phyloP scores from a whole-genome alignment of 1,140 invertebrate genomes.

The Meteorus sp. region DNA sequence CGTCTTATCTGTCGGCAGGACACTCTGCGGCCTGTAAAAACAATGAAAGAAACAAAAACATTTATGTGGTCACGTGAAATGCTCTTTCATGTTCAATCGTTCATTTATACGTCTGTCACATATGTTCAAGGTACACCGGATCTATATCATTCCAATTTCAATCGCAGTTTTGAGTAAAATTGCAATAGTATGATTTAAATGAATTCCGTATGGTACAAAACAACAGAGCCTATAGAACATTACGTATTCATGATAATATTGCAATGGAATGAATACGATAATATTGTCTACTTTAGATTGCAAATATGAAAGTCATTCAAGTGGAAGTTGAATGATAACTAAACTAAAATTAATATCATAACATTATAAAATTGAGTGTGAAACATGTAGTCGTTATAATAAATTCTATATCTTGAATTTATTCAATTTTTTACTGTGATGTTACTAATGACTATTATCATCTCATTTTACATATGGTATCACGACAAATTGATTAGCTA shows the following conservation, averaged over 20 bases:
- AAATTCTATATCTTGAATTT: no score
- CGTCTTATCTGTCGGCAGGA: not conserved
- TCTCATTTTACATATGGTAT: not conserved
- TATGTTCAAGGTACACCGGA: no score
- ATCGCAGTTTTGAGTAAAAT: no score
- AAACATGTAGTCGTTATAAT: no score
- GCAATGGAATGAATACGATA: not conserved
- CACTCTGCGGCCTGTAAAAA: slow-evolving; percentile 15
- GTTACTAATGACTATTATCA: not conserved
- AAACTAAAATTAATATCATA: not conserved
- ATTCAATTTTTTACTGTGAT: no score
- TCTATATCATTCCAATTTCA: no score
- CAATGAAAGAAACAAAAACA: no score
- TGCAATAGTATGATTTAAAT: no score
- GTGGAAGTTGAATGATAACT: slow-evolving; percentile 14
- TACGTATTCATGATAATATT: not conserved
- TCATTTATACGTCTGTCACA: no score
- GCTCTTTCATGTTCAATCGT: no score
- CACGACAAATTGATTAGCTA: no score
- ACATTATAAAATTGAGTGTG: not conserved
- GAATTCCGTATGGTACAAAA: not conserved
- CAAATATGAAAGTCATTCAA: slow-evolving; percentile 1
- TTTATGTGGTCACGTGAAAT: not conserved
- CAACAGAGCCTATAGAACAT: not conserved
- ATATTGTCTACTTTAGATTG: slow-evolving; percentile 2